Evolutionary conservation across 2,113 vertebrate species (phyloP), one percentile per base, ranked within the genome.

Genomic region (Campylorhamphus procurvoides): DNA sequence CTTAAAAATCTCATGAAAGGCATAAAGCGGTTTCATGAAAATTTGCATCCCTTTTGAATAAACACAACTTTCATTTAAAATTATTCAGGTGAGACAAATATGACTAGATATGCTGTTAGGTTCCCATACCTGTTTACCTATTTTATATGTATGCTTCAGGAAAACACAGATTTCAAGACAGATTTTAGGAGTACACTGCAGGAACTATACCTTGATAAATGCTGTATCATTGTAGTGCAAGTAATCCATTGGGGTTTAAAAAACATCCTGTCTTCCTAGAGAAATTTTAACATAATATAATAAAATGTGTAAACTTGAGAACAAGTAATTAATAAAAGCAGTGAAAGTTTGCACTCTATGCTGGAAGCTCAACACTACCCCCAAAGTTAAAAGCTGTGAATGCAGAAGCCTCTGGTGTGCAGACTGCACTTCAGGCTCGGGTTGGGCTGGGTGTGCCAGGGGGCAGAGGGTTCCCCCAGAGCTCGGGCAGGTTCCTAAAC

Each of bases 291-390:
- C 72, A 56, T 73, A 90, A 82, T 39, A 60, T 75, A 95, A 90
- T 52, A 68, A 82, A 93, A 93, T 66, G 44, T 88, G 85, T 35
- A 92, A 89, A 74, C 50, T 77, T 55, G 75, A 90, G 71, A 91
- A 76, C 19, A 69, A 85, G 63, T 53, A 46, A 90, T 92, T 90
- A 95, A 80, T 86, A 90, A 95, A 94, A 93, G n/a, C 63, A 93
- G 79, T 55, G 84, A 84, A 94, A 79, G 17, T 16, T 84, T 84
- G 73, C 55, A 86, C n/a, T 14, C 44, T 37, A 29, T 49, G 63
- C 35, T 87, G 68, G 76, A 94, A 93, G 75, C 83, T 88, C 59
- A 81, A 42, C 72, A 47, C 55, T 66, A 86, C 76, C 53, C 88
- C 58, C 82, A 66, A 49, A 78, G 9, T 68, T 74, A 47, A 52